phyloP scores from a whole-genome alignment of 2,113 vertebrate genomes.

The Gymnocephalus cernua region DNA sequence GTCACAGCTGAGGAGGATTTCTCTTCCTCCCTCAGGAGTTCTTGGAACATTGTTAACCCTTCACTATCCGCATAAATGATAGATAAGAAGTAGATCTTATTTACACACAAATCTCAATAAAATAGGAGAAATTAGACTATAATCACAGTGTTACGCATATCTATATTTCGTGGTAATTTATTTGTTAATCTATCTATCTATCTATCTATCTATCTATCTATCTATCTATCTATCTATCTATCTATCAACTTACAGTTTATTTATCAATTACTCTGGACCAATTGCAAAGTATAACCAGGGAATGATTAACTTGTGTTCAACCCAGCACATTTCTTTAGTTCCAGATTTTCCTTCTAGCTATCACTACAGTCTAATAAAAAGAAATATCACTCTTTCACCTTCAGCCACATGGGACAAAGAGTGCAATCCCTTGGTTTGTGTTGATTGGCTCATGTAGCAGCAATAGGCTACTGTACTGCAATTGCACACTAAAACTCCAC shows the following conservation, averaged over 20 bases:
- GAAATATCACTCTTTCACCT: too few relatives aligned
- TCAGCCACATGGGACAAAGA: too few relatives aligned
- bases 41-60: constrained; percentile 77
- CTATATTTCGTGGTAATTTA: too few relatives aligned
- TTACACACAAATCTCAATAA: too few relatives aligned
- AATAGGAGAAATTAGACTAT: too few relatives aligned
- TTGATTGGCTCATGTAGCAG: not conserved
- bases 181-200: too few relatives aligned
- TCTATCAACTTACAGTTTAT: not conserved
- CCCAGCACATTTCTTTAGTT: not conserved
- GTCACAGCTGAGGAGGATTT: constrained; percentile 53
- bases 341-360: too few relatives aligned
- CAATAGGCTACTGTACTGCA: not conserved
- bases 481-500: not conserved
- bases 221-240: not conserved
- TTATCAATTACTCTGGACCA: not conserved
- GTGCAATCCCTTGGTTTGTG: not conserved
- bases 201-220: too few relatives aligned
- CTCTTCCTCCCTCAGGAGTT: constrained; percentile 48
- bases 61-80: constrained; percentile 40
- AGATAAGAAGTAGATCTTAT: not conserved
- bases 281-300: not conserved
- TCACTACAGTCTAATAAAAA: too few relatives aligned
- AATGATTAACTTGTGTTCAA: not conserved
- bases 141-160: too few relatives aligned